These are phyloP conservation scores for Tetranychus cinnabarinus DNA, from an alignment of 1,140 invertebrate species.

Conservation along the genomic window DNA sequence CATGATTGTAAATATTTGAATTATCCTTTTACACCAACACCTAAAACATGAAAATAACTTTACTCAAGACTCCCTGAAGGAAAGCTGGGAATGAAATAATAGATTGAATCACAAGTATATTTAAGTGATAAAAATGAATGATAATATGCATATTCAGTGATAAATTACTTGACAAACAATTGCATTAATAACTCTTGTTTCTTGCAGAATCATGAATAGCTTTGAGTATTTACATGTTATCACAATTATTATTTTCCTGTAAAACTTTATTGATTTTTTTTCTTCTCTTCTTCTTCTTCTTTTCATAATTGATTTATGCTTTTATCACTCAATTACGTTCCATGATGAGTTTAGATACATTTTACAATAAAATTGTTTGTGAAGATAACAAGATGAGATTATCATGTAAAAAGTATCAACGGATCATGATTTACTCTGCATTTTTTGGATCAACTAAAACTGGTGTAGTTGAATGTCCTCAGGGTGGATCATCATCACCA, in stretches of 20 bases:
- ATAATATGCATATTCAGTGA: too few relatives aligned
- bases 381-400: slow-evolving; percentile 56
- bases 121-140: too few relatives aligned
- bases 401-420: slow-evolving; percentile 23
- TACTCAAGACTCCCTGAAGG: too few relatives aligned
- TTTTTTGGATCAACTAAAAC: slow-evolving; percentile 66
- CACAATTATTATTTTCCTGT: neutral
- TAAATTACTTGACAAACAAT: too few relatives aligned
- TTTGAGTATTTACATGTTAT: neutral
- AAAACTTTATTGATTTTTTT: neutral
- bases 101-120: too few relatives aligned
- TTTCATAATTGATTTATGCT: neutral
- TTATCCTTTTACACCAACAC: too few relatives aligned
- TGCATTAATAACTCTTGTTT: too few relatives aligned
- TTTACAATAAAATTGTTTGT: slow-evolving; percentile 66
- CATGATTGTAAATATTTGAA: too few relatives aligned
- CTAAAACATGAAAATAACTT: too few relatives aligned
- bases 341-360: slow-evolving; percentile 42
- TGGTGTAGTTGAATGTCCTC: slow-evolving; percentile 64
- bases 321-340: neutral
- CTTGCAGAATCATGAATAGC: too few relatives aligned
- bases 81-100: too few relatives aligned
- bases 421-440: slow-evolving; percentile 70
- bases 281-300: neutral
- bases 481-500: slow-evolving; percentile 34